These are phyloP conservation scores for Allygus modestus DNA, from an alignment of 2,888 invertebrate genomes.

Conservation along the genomic window DNA sequence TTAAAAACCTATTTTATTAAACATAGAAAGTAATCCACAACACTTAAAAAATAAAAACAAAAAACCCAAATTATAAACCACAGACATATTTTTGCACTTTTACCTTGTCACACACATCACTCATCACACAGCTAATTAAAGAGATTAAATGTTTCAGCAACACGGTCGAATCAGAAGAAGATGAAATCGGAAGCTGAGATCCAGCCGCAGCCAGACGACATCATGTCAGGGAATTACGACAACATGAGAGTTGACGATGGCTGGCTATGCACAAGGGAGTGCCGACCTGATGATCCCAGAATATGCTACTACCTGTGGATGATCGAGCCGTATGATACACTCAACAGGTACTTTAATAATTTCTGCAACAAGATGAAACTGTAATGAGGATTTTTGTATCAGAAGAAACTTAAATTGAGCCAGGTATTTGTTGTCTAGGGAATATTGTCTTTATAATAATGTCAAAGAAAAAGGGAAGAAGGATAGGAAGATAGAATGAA, in stretches of 20 bases:
- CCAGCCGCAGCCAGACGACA: slow-evolving; percentile 22
- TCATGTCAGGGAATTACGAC: slow-evolving; percentile 19
- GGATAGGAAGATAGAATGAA: too few species aligned
- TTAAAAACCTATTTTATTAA: too few species aligned
- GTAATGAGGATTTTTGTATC: background rate
- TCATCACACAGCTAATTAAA: too few species aligned
- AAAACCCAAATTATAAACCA: too few species aligned
- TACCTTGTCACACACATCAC: too few species aligned
- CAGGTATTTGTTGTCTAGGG: background rate
- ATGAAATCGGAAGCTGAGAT: background rate
- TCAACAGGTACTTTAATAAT: slow-evolving; percentile 73
- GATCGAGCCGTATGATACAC: slow-evolving; percentile 75
- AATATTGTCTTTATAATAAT: background rate
- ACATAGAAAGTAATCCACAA: too few species aligned
- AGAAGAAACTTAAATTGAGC: background rate
- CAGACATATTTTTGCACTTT: too few species aligned
- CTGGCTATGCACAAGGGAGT: slow-evolving; percentile 60
- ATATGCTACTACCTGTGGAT: slow-evolving; percentile 75
- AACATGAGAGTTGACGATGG: background rate
- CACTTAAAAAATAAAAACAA: too few species aligned
- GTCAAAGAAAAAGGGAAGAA: background rate
- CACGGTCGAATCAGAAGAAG: slow-evolving; percentile 12
- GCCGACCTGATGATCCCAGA: slow-evolving; percentile 67
- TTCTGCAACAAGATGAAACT: background rate
- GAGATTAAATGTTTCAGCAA: background rate